Evolutionary conservation across 2,797 vertebrate genomes (phyloP).

Genomic region (Moxostoma hubbsi): DNA sequence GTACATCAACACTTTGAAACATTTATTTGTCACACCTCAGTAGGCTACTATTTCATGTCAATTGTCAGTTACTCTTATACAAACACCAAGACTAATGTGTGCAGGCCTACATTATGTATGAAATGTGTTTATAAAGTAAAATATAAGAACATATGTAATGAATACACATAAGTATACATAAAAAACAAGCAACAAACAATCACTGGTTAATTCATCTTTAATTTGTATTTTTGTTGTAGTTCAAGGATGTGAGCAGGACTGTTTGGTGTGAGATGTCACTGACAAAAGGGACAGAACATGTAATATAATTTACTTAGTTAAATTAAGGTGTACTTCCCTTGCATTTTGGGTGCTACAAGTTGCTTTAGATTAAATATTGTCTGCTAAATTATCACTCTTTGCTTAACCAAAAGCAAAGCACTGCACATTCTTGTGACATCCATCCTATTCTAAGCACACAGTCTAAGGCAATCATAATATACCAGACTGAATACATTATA

Average conservation of each 20-base stretch:
- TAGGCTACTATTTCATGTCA: too few relatives aligned
- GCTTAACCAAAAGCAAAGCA: background rate
- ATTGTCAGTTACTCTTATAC: too few relatives aligned
- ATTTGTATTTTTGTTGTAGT: slow-evolving; percentile 21
- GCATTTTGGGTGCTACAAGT: background rate
- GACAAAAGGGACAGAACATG: slow-evolving; percentile 44
- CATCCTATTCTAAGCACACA: slow-evolving; percentile 20
- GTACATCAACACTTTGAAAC: too few relatives aligned
- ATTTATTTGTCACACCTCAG: too few relatives aligned
- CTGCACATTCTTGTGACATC: background rate
- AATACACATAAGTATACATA: background rate
- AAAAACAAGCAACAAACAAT: too few relatives aligned
- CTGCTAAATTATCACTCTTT: background rate
- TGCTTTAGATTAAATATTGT: slow-evolving; percentile 1
- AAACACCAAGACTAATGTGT: too few relatives aligned
- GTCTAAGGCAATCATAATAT: background rate
- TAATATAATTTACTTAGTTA: background rate
- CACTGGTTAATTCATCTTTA: slow-evolving; percentile 12
- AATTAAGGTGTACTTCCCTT: background rate
- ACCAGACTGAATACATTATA: slow-evolving; percentile 12
- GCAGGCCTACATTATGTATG: too few relatives aligned
- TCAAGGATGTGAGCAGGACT: slow-evolving; percentile 16
- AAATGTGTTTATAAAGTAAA: too few relatives aligned
- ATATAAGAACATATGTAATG: too few relatives aligned
- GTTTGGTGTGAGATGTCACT: slow-evolving; percentile 27